phyloP scores from a whole-genome alignment of 1,140 invertebrate species.

The Lepeophtheirus salmonis region DNA sequence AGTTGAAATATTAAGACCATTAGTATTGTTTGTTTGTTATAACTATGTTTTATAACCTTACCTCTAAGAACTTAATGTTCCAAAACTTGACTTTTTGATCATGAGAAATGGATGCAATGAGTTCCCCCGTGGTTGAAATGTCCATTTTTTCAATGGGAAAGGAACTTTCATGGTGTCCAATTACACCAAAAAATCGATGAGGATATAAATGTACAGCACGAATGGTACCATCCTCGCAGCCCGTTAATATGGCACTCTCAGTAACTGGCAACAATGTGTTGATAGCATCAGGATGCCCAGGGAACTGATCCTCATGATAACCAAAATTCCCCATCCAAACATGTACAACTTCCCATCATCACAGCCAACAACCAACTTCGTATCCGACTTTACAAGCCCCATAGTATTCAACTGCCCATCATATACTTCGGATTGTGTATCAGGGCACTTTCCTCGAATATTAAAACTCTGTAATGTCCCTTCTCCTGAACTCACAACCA shows the following conservation, averaged over 20 bases:
- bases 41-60: constrained; percentile 38
- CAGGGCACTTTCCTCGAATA: constrained; percentile 20
- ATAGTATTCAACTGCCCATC: constrained; percentile 55
- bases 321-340: constrained; percentile 86
- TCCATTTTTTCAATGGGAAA: constrained; percentile 50
- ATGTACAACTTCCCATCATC: constrained; percentile 65
- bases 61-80: constrained; percentile 70
- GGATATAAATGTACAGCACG: constrained; percentile 68
- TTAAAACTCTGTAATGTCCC: constrained; percentile 26
- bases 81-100: constrained; percentile 74
- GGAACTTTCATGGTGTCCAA: constrained; percentile 49
- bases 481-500: constrained; percentile 71
- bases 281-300: constrained; percentile 47
- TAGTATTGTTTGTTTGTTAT: constrained; percentile 26
- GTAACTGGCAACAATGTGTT: constrained; percentile 62
- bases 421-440: constrained; percentile 45
- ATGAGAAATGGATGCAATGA: constrained; percentile 66
- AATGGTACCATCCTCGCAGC: constrained; percentile 64
- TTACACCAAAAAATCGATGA: constrained; percentile 56
- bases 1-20: background rate
- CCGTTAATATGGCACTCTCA: constrained; percentile 62
- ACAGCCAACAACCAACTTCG: constrained; percentile 58
- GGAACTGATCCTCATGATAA: constrained; percentile 41
- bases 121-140: constrained; percentile 50
- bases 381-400: constrained; percentile 50